Conservation (phyloP, 1,140 invertebrate genomes). For the Sycobia sp. region DNA sequence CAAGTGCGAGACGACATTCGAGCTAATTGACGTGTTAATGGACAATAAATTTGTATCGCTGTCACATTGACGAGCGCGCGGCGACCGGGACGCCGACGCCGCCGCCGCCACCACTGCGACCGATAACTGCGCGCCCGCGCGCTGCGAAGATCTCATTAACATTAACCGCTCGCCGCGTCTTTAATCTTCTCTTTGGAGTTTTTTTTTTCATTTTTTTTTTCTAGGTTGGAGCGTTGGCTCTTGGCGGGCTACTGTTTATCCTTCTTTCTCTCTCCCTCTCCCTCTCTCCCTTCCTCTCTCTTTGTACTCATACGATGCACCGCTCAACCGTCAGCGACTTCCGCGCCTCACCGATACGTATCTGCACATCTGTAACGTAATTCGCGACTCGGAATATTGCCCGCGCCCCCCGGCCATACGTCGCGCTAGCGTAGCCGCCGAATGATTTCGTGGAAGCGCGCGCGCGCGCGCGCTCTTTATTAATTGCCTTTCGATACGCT, state of each 20-base stretch:
- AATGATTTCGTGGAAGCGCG: constrained; percentile 9
- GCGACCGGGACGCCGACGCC: constrained; percentile 2
- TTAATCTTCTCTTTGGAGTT: constrained; percentile 40
- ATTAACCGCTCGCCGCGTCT: constrained; percentile 49
- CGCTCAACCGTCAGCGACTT: neutral
- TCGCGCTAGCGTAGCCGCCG: neutral
- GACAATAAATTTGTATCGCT: constrained; percentile 57
- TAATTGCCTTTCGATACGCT: constrained; percentile 3
- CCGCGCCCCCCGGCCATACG: neutral
- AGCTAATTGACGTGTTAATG: constrained; percentile 57
- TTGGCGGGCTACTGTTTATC: constrained; percentile 28
- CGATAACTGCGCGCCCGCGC: constrained; percentile 37
- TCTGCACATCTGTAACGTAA: too few species aligned
- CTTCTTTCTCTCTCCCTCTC: too few species aligned
- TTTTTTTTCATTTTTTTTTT: too few species aligned
- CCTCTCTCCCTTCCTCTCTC: too few species aligned
- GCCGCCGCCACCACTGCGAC: neutral
- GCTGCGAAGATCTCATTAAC: constrained; percentile 51
- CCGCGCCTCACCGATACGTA: constrained; percentile 27
- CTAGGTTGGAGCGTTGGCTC: too few species aligned
- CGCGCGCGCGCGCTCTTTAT: too few species aligned
- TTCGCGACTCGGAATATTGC: too few species aligned
- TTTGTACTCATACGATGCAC: too few species aligned
- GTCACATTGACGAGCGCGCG: constrained; percentile 20
- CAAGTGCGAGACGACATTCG: too few species aligned